phyloP scores from a whole-genome alignment of 2,888 invertebrate species.

The Caenorhabditis sp. region DNA sequence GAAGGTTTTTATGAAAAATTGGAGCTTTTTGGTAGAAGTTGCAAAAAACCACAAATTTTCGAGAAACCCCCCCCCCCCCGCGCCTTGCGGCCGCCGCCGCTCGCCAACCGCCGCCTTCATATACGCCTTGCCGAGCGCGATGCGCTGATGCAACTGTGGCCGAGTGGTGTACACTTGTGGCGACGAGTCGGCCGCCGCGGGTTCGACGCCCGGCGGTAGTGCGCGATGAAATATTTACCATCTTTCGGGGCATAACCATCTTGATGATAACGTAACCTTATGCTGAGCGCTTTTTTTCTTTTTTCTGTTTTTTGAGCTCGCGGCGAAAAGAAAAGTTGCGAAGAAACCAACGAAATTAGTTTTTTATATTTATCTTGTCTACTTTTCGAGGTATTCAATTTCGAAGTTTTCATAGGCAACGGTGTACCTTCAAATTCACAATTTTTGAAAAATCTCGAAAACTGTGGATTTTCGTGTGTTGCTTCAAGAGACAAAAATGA shows the following conservation, averaged over 20 bases:
- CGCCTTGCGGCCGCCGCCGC: neutral
- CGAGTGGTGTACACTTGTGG: slow-evolving; percentile 27
- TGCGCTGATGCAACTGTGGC: slow-evolving; percentile 42
- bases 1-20: too few relatives aligned
- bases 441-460: too few relatives aligned
- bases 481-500: too few relatives aligned
- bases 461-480: too few relatives aligned
- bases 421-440: too few relatives aligned
- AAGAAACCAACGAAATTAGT: too few relatives aligned
- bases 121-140: neutral
- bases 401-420: too few relatives aligned
- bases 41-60: too few relatives aligned
- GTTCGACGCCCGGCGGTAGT: slow-evolving; percentile 17
- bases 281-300: slow-evolving; percentile 51
- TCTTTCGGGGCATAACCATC: slow-evolving; percentile 62
- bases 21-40: neutral
- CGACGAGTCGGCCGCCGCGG: slow-evolving; percentile 8
- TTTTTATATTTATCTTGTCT: too few relatives aligned
- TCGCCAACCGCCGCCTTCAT: neutral
- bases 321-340: too few relatives aligned
- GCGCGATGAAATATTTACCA: slow-evolving; percentile 63
- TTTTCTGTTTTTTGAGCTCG: neutral
- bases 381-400: too few relatives aligned
- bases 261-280: slow-evolving; percentile 58
- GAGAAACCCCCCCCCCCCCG: too few relatives aligned